Conservation (phyloP, 2,888 invertebrate species). For the Hypomecis atomaria region DNA sequence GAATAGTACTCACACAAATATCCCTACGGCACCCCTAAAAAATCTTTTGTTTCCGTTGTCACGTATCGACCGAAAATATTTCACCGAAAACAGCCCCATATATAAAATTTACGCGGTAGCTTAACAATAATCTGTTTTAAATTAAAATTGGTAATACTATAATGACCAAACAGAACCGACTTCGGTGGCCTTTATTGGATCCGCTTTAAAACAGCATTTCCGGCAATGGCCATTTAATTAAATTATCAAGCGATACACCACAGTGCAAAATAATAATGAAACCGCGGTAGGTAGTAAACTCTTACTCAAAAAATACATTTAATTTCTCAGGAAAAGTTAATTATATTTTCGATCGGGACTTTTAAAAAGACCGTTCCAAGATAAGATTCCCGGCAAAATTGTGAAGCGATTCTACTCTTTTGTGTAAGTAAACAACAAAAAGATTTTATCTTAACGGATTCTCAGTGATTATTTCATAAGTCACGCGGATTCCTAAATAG, state of each 20-base stretch:
- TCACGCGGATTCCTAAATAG: slow-evolving; percentile 53
- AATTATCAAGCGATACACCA: slow-evolving; percentile 26
- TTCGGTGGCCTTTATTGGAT: slow-evolving; percentile 21
- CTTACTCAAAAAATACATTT: slow-evolving; percentile 39
- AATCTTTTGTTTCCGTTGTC: not conserved
- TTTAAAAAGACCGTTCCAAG: slow-evolving; percentile 51
- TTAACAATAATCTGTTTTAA: slow-evolving; percentile 22
- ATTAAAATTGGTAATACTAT: slow-evolving; percentile 25
- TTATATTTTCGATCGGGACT: slow-evolving; percentile 50
- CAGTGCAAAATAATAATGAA: slow-evolving; percentile 22
- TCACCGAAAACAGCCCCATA: not conserved
- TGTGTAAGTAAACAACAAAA: slow-evolving; percentile 61
- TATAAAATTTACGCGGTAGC: slow-evolving; percentile 11
- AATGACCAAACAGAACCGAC: slow-evolving; percentile 21
- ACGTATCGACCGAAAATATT: not conserved
- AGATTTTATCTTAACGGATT: slow-evolving; percentile 61
- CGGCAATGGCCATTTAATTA: slow-evolving; percentile 31
- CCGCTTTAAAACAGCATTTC: slow-evolving; percentile 30
- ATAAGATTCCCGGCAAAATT: slow-evolving; percentile 55
- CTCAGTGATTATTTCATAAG: slow-evolving; percentile 58
- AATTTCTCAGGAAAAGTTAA: slow-evolving; percentile 40
- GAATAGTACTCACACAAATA: not conserved
- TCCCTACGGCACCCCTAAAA: not conserved
- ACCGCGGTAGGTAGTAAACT: slow-evolving; percentile 12
- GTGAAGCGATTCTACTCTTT: slow-evolving; percentile 60